Evolutionary conservation across 2,888 invertebrate species (phyloP), one percentile per base, ranked within the genome.

Genomic region (Cryptocephalus moraei): DNA sequence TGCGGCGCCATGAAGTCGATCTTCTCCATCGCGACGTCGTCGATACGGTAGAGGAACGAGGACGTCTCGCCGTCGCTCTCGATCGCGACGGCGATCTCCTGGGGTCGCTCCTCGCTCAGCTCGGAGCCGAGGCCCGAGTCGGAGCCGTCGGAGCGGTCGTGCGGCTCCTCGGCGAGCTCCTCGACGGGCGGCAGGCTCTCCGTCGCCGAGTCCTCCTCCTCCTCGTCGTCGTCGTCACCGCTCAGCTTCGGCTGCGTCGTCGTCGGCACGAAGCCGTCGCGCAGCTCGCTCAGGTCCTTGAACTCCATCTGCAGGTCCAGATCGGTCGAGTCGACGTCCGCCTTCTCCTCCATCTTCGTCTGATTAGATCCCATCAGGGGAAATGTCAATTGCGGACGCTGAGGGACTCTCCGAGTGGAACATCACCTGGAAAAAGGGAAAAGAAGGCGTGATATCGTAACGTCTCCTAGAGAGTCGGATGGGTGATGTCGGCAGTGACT

Each of bases 71-170:
- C 73, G 53, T 76, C 75, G 54, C 75, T 76, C 55, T 67, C 69
- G 12, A 64, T 56, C 13, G 13, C 11, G 4, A 62, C 48, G 32
- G 58, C 58, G 6, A 49, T 58, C 47, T 65, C 66, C 46, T 48
- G 51, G 2, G 67, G 69, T 33, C 72, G 66, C 59, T 82, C 83
- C 52, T 84, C 83, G 46, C 75, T 73, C 46, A 82, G 76, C 70
- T 90, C 90, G 33, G 83, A 82, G 6, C 89, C 89, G 32, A 90
- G 68, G 0, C 90, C 90, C 0, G 88, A 90, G 69, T 90, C 90
- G 45, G 89, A 89, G 8, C 88, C 86, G 63, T 89, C 88, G 39
- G 86, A 87, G 46, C 64, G 76, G 52, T 80, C 80, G 61, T 80
- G 80, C 33, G 68, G 78, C 62, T 80, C 80, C 65, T 80, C 80